Percentiles rank a stretch among this genome's conserved stretches.
phyloP scores from a whole-genome alignment of 1,140 invertebrate species.

The Agrypnia vestita region DNA sequence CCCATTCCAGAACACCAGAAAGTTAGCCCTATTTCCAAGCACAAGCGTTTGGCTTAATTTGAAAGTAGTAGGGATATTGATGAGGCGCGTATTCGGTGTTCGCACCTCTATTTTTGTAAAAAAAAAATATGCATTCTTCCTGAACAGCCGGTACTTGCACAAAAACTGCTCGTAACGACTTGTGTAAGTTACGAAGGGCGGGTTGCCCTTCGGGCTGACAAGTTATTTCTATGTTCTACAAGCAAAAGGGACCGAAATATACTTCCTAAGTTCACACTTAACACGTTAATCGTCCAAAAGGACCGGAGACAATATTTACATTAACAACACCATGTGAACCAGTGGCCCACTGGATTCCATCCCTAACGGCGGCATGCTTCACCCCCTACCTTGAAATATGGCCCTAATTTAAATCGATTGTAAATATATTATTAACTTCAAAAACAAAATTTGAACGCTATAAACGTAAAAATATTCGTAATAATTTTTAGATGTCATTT shows the following conservation, averaged over 20 bases:
- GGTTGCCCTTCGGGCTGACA: background rate
- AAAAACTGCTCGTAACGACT: background rate
- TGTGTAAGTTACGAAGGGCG: conserved; percentile 8
- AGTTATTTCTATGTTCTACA: conserved; percentile 9
- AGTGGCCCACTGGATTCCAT: background rate
- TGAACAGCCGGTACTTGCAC: conserved; percentile 1
- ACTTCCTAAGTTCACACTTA: conserved; percentile 1
- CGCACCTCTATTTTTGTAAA: no score
- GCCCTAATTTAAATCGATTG: no score
- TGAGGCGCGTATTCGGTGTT: no score
- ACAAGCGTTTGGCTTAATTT: no score
- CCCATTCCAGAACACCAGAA: no score
- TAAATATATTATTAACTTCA: no score
- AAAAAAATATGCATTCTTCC: background rate
- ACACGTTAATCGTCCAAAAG: conserved; percentile 23
- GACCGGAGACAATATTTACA: conserved; percentile 7
- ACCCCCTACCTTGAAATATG: background rate
- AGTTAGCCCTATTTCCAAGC: no score
- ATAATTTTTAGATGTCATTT: no score
- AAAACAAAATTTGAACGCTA: no score
- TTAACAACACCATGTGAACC: conserved; percentile 9
- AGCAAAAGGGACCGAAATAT: conserved; percentile 5
- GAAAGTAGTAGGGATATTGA: no score
- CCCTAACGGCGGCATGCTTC: background rate
- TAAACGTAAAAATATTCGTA: no score